A percentile compares a stretch with the other conserved stretches of the same genome.
Conservation (phyloP, 1,140 invertebrate genomes). For the Aphidius ervi region DNA sequence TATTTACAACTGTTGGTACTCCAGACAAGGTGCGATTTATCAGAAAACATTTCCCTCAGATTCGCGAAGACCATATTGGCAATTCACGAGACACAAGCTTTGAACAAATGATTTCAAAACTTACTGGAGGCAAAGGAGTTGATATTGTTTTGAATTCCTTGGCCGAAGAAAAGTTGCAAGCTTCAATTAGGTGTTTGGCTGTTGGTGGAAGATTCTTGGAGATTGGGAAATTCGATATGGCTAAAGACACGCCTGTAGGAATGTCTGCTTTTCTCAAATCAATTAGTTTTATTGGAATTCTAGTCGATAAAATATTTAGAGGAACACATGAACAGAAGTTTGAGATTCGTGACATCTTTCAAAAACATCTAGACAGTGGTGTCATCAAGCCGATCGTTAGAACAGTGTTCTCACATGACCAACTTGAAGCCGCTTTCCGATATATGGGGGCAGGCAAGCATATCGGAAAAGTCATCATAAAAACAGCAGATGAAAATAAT, state of each 20-base stretch:
- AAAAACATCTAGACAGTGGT: constrained; percentile 55
- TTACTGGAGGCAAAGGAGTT: constrained; percentile 65
- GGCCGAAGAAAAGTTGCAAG: constrained; percentile 71
- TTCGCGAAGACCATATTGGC: constrained; percentile 66
- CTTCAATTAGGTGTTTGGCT: constrained; percentile 74
- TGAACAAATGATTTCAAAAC: constrained; percentile 61
- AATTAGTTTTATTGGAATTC: constrained; percentile 72
- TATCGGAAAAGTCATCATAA: constrained; percentile 60
- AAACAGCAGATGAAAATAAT: neutral
- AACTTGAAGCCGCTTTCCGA: constrained; percentile 53
- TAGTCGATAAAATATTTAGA: constrained; percentile 64
- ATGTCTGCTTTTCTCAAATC: constrained; percentile 78
- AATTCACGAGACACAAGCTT: constrained; percentile 71
- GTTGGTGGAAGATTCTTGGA: constrained; percentile 67
- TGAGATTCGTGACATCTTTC: constrained; percentile 39
- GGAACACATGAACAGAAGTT: constrained; percentile 36
- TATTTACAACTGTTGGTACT: constrained; percentile 70
- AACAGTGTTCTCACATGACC: constrained; percentile 45
- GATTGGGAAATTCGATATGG: constrained; percentile 75
- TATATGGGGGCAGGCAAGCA: constrained; percentile 72
- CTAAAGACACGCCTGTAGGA: constrained; percentile 61
- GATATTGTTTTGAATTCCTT: constrained; percentile 77
- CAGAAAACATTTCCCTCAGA: constrained; percentile 60
- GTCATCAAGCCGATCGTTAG: constrained; percentile 50
- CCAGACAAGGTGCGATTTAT: constrained; percentile 69